Percentiles rank a stretch among this genome's conserved stretches.
phyloP scores from a whole-genome alignment of 2,888 invertebrate species.

The Stegophylla sp. region DNA sequence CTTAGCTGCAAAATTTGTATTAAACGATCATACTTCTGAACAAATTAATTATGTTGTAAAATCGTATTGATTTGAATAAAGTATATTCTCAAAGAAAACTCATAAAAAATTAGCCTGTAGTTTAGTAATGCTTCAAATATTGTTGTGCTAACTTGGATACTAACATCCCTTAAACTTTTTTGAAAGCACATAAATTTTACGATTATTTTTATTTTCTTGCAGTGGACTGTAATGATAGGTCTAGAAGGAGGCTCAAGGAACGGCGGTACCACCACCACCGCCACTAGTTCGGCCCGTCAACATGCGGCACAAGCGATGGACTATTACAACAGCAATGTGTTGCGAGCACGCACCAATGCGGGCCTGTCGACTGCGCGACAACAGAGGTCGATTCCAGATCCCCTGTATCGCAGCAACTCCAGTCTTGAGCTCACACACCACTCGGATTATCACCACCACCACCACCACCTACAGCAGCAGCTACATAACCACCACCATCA shows the following conservation, averaged over 20 bases:
- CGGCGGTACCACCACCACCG: conserved; percentile 12
- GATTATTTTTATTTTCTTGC: conserved; percentile 12
- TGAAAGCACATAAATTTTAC: neutral
- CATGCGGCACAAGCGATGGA: conserved; percentile 68
- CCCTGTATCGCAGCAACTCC: conserved; percentile 84
- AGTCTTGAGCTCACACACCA: conserved; percentile 78
- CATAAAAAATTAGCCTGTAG: no score
- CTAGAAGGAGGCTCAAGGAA: conserved; percentile 56
- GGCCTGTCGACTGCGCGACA: conserved; percentile 61
- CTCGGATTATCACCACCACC: conserved; percentile 65
- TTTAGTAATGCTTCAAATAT: no score
- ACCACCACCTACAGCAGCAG: conserved; percentile 64
- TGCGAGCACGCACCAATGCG: conserved; percentile 65
- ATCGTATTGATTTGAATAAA: neutral
- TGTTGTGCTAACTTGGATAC: no score
- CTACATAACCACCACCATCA: conserved; percentile 65
- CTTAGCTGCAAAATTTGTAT: no score
- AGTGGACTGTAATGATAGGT: conserved; percentile 59
- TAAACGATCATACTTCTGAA: no score
- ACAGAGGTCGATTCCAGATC: conserved; percentile 64
- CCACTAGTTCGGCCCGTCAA: conserved; percentile 63
- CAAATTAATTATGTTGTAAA: neutral
- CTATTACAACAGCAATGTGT: conserved; percentile 68
- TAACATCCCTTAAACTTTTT: no score
- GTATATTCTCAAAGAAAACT: no score